Conservation (phyloP, 2,888 invertebrate species). For the Epinotia bilunana region DNA sequence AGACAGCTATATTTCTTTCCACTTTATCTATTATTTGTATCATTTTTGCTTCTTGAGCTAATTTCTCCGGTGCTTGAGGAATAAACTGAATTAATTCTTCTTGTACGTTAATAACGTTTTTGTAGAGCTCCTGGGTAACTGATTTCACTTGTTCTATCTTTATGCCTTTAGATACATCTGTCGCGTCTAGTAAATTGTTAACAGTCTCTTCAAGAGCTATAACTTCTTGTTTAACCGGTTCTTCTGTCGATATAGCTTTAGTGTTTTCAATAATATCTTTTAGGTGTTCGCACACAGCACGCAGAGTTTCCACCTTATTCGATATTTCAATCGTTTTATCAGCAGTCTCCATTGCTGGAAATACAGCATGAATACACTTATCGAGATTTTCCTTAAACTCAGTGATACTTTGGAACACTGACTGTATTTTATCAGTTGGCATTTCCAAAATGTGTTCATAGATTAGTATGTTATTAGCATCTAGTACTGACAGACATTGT, state of each 20-base stretch:
- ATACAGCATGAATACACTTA: constrained; percentile 64
- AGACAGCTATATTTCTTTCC: constrained; percentile 69
- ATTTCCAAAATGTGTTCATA: constrained; percentile 72
- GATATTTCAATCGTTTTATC: constrained; percentile 70
- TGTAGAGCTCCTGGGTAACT: constrained; percentile 67
- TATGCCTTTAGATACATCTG: constrained; percentile 62
- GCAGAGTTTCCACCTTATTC: constrained; percentile 63
- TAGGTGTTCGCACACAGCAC: constrained; percentile 65
- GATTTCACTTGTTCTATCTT: constrained; percentile 64
- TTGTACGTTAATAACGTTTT: constrained; percentile 63
- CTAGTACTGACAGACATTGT: constrained; percentile 69
- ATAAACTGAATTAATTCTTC: constrained; percentile 70
- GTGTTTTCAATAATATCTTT: constrained; percentile 59
- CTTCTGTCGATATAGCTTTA: constrained; percentile 48
- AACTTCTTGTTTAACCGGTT: constrained; percentile 51
- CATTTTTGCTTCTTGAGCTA: constrained; percentile 66
- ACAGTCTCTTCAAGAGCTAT: constrained; percentile 58
- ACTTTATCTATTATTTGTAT: constrained; percentile 69
- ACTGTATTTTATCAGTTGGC: constrained; percentile 67
- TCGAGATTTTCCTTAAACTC: constrained; percentile 69
- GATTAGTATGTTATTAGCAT: constrained; percentile 72
- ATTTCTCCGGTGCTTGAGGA: constrained; percentile 55
- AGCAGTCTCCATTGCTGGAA: constrained; percentile 65
- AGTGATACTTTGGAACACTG: constrained; percentile 63
- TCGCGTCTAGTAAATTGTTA: constrained; percentile 62